Base-by-base conservation (phyloP, 2,113 vertebrate genomes). In the Chionis minor region DNA sequence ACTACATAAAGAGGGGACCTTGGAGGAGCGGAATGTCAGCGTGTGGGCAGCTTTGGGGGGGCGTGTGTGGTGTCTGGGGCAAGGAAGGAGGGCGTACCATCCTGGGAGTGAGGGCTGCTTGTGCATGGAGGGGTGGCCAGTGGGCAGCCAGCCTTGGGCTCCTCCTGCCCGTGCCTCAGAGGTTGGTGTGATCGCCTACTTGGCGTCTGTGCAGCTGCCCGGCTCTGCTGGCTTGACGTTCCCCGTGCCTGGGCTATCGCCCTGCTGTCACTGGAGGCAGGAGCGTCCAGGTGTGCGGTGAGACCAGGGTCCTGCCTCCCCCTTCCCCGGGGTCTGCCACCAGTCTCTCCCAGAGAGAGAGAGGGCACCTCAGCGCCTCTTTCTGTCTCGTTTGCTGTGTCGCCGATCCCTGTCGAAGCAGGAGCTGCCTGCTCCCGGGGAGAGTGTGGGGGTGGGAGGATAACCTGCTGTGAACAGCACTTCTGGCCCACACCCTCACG, bases 161-260 rank as follows among this genome's bases (percentile, higher is more conserved):
- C 58, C 52, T 84, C 58, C 77, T 58, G 87, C 81, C 65, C 45
- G 6, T 4, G 3, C 61, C 47, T 91, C 13, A 8, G 87, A 74
- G 72, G 83, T 40, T n/a, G 63, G 5, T 18, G 54, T 10, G 30
- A 88, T 30, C 40, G 2, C 2, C 22, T 35, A 21, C 32, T 28
- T 7, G 2, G 16, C 78, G 94, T 91, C 91, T 91, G 87, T 74
- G 69, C 92, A 94, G 87, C 94, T 96, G 82, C 88, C 61, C 6
- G 6, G 52, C 56, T 78, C 70, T 27, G 56, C 52, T 86, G 58
- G 44, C 30, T 2, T 44, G 16, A 24, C 14, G 8, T 7, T 81
- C 44, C 22, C 10, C 27, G 17, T 81, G 10, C 58, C 24, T 75
- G 47, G n/a, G 22, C 44, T 51, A 0, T 59, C 2, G 2, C 32